A percentile compares a stretch with the other conserved stretches of the same genome.
Conservation (phyloP, 2,888 invertebrate genomes). For the Onchidella celtica region DNA sequence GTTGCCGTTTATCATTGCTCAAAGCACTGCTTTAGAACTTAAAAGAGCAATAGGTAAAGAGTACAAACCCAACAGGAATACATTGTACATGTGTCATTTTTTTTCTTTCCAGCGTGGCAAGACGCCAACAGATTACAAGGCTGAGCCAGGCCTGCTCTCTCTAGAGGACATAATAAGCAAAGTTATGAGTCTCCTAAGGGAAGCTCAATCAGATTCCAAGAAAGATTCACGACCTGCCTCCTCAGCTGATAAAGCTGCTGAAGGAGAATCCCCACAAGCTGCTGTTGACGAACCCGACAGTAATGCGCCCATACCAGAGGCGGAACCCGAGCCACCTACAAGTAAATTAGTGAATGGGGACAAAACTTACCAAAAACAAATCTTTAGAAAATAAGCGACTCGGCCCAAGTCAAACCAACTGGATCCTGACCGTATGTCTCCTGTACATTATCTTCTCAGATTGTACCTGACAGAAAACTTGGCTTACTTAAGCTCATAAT, state of each 20-base stretch:
- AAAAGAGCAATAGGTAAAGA: too few species aligned
- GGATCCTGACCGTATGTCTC: too few species aligned
- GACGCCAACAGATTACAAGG: slow-evolving; percentile 62
- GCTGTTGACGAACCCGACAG: background rate
- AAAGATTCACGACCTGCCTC: background rate
- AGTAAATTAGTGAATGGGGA: background rate
- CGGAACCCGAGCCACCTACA: background rate
- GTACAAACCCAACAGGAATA: too few species aligned
- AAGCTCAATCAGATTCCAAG: background rate
- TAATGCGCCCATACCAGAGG: background rate
- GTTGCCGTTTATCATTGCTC: too few species aligned
- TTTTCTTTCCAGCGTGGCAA: slow-evolving; percentile 58
- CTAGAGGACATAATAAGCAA: slow-evolving; percentile 51
- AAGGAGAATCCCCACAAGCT: background rate
- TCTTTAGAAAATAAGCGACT: too few species aligned
- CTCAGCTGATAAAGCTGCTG: background rate
- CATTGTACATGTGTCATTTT: background rate
- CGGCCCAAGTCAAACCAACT: too few species aligned
- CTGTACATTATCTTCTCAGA: too few species aligned
- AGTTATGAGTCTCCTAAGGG: background rate
- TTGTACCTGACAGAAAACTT: too few species aligned
- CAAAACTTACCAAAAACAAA: background rate
- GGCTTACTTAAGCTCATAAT: too few species aligned
- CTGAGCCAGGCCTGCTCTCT: slow-evolving; percentile 57
- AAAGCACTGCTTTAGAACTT: too few species aligned